These are phyloP conservation scores for Myotis brandtii DNA, from an alignment of 2,113 vertebrate species.

Conservation along the genomic window DNA sequence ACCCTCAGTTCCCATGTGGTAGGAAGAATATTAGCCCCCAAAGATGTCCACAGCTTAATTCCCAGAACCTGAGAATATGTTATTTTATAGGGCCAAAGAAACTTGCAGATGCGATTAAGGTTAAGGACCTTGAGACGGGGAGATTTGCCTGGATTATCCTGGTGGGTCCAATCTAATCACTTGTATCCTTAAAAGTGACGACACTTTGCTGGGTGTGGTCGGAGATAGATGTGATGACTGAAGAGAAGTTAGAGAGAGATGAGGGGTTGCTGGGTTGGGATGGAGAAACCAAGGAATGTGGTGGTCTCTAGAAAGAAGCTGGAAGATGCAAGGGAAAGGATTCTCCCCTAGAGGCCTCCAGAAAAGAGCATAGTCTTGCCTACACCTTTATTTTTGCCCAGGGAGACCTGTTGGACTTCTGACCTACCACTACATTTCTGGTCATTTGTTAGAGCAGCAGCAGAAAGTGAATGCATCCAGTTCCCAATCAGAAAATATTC, in stretches of 20 bases:
- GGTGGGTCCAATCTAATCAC: not conserved
- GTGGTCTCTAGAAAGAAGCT: conserved; percentile 13
- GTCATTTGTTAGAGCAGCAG: not conserved
- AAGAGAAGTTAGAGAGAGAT: conserved; percentile 31
- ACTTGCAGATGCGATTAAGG: not conserved
- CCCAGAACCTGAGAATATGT: not conserved
- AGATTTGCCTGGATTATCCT: not conserved
- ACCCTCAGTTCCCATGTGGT: not conserved
- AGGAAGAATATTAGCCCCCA: not conserved
- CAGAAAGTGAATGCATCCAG: not conserved
- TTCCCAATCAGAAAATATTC: conserved; percentile 20
- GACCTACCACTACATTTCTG: not conserved
- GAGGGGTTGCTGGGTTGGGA: not conserved
- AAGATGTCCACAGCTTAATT: not conserved
- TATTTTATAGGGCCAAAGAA: not conserved
- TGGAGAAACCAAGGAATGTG: conserved; percentile 15
- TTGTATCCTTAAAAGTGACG: not conserved
- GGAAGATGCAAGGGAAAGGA: not conserved
- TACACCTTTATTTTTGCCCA: not conserved
- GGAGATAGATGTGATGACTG: not conserved
- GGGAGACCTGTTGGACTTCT: not conserved
- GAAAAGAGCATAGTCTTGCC: not conserved
- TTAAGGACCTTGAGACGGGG: not conserved
- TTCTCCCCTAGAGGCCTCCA: not conserved
- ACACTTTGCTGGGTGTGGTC: not conserved